Conservation (phyloP, 2,888 invertebrate genomes). For the Cheilosia vernalis region DNA sequence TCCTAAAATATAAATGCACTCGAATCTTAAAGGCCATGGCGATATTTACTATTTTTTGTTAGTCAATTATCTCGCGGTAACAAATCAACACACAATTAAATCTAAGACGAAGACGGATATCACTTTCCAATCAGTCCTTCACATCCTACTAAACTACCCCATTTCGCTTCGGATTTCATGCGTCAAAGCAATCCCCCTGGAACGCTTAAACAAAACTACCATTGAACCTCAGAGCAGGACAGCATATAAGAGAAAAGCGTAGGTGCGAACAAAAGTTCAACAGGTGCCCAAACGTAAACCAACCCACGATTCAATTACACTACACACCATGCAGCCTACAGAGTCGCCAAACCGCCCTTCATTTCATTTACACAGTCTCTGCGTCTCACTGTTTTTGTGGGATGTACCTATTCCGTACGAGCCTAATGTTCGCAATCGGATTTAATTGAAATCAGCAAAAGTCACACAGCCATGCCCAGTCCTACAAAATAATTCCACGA, state of each 20-base stretch:
- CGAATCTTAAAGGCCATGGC: not conserved
- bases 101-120: not conserved
- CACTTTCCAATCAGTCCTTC: slow-evolving; percentile 17
- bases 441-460: slow-evolving; percentile 68
- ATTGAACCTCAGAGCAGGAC: not conserved
- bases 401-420: too few relatives aligned
- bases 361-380: too few relatives aligned
- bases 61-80: not conserved
- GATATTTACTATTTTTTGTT: not conserved
- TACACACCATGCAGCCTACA: not conserved
- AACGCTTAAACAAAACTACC: not conserved
- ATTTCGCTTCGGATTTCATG: slow-evolving; percentile 23
- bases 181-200: not conserved
- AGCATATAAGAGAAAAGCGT: not conserved
- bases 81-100: slow-evolving; percentile 10
- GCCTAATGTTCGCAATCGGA: slow-evolving; percentile 35
- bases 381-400: not conserved
- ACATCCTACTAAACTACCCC: not conserved
- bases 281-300: slow-evolving; percentile 34
- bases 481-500: slow-evolving; percentile 54
- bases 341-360: not conserved
- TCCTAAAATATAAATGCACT: not conserved
- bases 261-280: slow-evolving; percentile 10
- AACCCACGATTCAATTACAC: slow-evolving; percentile 20
- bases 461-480: slow-evolving; percentile 51